Conservation (phyloP, 2,797 vertebrate species). For the Kryptopterus vitreolus region DNA sequence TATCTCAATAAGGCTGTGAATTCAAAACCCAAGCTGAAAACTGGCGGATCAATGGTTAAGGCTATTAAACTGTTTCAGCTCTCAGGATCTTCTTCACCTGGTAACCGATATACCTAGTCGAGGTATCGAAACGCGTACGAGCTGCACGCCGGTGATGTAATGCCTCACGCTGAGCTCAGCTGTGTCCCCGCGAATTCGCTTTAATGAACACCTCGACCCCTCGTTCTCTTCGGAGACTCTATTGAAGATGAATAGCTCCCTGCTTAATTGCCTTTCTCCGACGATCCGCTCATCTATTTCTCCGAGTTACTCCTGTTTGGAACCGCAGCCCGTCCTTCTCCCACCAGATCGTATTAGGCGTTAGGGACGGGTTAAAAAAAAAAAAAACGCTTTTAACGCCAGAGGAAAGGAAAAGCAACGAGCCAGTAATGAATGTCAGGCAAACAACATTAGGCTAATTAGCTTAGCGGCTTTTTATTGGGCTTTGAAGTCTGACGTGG, state of each 20-base stretch:
- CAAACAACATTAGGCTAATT: slow-evolving; percentile 2
- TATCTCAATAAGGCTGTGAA: too few relatives aligned
- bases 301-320: neutral
- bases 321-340: neutral
- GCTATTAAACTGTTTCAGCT: neutral
- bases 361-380: neutral
- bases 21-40: too few relatives aligned
- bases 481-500: neutral
- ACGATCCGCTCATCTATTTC: slow-evolving; percentile 7
- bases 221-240: slow-evolving; percentile 6
- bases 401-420: neutral
- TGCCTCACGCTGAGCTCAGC: slow-evolving; percentile 2
- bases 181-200: slow-evolving; percentile 8
- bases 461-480: neutral
- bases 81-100: neutral
- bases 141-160: neutral
- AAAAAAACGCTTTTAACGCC: neutral
- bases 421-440: neutral
- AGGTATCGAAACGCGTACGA: neutral
- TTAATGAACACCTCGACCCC: slow-evolving; percentile 22
- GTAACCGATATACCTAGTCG: neutral
- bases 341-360: neutral
- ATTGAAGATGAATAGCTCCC: slow-evolving; percentile 19
- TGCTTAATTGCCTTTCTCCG: slow-evolving; percentile 16
- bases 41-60: too few relatives aligned